These are phyloP conservation scores for Norana najaformis DNA, from an alignment of 2,888 invertebrate species.

Conservation along the genomic window DNA sequence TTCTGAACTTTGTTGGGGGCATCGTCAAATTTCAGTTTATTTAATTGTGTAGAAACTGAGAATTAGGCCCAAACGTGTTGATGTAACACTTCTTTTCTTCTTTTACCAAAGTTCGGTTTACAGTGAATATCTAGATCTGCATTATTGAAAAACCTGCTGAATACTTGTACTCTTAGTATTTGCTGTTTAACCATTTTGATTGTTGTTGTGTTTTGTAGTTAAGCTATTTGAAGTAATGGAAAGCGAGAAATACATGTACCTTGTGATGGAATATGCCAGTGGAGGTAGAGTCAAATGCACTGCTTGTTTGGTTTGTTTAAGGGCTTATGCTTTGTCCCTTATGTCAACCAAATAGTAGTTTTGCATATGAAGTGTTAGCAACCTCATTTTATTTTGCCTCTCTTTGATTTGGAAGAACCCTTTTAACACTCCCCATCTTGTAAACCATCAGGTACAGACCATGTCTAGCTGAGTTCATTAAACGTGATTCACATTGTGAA, in stretches of 20 bases:
- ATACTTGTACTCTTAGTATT: neutral
- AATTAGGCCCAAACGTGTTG: no score
- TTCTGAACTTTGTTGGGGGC: neutral
- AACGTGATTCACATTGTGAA: neutral
- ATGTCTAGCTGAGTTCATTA: neutral
- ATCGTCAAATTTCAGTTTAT: neutral
- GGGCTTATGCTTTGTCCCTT: neutral
- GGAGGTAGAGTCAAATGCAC: slow-evolving; percentile 69
- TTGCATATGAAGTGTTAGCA: neutral
- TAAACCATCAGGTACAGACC: neutral
- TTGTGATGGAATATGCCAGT: slow-evolving; percentile 99
- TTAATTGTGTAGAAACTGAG: neutral
- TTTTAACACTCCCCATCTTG: neutral
- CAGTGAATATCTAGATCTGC: no score
- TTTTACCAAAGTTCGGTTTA: no score
- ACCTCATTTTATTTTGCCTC: neutral
- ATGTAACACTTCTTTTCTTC: neutral
- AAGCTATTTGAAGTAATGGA: slow-evolving; percentile 93
- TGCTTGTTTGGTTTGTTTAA: neutral
- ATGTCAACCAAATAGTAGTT: neutral
- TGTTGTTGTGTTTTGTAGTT: slow-evolving; percentile 50
- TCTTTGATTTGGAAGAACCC: neutral
- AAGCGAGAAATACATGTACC: slow-evolving; percentile 98
- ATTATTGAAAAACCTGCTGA: neutral
- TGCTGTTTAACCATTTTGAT: neutral